Percentiles rank a stretch among this genome's conserved stretches.
phyloP scores from a whole-genome alignment of 1,140 invertebrate species.

The Aphelinus atriplicis region DNA sequence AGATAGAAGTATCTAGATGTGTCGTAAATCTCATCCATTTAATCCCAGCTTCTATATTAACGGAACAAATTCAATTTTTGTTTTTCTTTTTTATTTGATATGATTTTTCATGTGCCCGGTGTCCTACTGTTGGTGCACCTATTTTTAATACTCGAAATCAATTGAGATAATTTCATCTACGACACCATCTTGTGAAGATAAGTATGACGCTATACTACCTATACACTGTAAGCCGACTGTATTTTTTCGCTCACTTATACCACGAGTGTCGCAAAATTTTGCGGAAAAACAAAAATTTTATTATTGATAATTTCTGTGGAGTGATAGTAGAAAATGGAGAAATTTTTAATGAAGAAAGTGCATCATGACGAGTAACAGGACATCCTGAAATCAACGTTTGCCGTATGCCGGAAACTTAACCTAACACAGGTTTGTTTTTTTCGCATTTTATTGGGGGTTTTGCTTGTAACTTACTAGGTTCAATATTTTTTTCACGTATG shows the following conservation, averaged over 20 bases:
- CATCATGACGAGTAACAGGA: background rate
- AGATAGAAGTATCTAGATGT: slow-evolving; percentile 7
- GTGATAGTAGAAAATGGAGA: slow-evolving; percentile 27
- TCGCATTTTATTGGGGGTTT: background rate
- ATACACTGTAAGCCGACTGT: too few relatives aligned
- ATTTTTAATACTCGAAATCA: too few relatives aligned
- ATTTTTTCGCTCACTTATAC: slow-evolving; percentile 31
- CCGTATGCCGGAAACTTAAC: slow-evolving; percentile 30
- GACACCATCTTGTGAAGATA: too few relatives aligned
- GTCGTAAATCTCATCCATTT: slow-evolving; percentile 7
- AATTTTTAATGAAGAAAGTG: background rate
- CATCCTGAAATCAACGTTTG: slow-evolving; percentile 12
- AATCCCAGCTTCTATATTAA: background rate
- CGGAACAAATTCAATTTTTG: slow-evolving; percentile 5
- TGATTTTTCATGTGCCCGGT: background rate
- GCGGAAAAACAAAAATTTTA: slow-evolving; percentile 21
- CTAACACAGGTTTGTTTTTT: slow-evolving; percentile 37
- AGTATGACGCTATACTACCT: too few relatives aligned
- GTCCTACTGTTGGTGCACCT: too few relatives aligned
- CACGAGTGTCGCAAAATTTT: slow-evolving; percentile 25
- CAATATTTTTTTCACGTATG: too few relatives aligned
- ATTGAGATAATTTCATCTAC: too few relatives aligned
- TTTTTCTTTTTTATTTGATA: background rate
- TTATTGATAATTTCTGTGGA: background rate
- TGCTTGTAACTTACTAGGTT: too few relatives aligned